Percentiles rank a stretch among this genome's conserved stretches.
Evolutionary conservation across 2,797 vertebrate genomes (phyloP).

Genomic region (Podarcis siculus): DNA sequence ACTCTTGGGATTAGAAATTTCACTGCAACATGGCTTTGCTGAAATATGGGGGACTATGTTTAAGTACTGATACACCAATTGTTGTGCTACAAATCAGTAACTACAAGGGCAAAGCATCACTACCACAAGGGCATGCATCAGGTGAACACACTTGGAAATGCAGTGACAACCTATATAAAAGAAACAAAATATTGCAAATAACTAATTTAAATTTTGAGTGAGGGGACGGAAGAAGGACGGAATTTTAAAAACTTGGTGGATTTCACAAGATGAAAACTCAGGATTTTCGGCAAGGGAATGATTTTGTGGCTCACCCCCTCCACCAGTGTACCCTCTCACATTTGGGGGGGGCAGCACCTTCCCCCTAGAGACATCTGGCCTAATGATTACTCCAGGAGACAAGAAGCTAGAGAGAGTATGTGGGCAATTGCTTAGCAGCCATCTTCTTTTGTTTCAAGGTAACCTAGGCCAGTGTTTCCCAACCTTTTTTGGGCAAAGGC

Average conservation of each 20-base stretch:
- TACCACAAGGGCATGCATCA: background rate
- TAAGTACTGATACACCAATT: background rate
- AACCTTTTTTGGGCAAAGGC: too few species aligned
- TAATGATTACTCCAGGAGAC: constrained; percentile 1
- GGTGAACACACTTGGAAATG: background rate
- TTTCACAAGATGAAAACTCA: background rate
- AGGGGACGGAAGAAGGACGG: background rate
- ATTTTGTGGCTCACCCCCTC: background rate
- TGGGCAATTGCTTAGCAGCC: constrained; percentile 22
- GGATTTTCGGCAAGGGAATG: background rate
- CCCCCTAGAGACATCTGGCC: constrained; percentile 1
- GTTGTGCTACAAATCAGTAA: background rate
- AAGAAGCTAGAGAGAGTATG: constrained; percentile 3
- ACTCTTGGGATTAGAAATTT: background rate
- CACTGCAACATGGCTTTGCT: too few species aligned
- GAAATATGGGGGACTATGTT: background rate
- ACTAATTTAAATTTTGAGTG: background rate
- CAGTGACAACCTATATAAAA: background rate
- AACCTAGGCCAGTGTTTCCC: constrained; percentile 1
- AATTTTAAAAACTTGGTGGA: background rate
- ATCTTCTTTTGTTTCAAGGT: constrained; percentile 5
- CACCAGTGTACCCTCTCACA: background rate
- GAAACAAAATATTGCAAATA: background rate
- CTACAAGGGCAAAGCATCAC: background rate
- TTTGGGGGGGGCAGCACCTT: background rate